phyloP scores from a whole-genome alignment of 1,140 invertebrate species.

The Trichonephila inaurata region DNA sequence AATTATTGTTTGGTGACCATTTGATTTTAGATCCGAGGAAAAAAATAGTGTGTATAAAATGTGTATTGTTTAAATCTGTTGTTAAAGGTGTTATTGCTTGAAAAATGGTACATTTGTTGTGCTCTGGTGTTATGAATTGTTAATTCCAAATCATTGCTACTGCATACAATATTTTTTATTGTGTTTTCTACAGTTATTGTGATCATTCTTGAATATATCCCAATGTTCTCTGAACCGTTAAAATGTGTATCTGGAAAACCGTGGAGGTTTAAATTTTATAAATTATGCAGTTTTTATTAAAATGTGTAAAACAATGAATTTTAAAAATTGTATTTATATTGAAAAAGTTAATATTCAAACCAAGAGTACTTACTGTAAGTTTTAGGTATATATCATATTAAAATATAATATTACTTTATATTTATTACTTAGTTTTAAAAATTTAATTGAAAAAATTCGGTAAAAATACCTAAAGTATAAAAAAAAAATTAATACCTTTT shows the following conservation, averaged over 20 bases:
- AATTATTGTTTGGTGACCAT: neutral
- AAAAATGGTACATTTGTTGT: constrained; percentile 35
- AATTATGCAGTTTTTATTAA: neutral
- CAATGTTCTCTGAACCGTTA: neutral
- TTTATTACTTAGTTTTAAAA: no score
- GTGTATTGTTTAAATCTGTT: constrained; percentile 15
- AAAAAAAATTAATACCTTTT: no score
- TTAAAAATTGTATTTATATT: no score
- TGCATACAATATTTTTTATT: constrained; percentile 19
- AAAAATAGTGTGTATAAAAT: constrained; percentile 31
- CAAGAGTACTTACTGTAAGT: no score
- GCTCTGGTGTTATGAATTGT: constrained; percentile 43
- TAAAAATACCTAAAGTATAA: no score
- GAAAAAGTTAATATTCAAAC: no score
- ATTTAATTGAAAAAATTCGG: no score
- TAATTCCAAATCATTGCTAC: constrained; percentile 42
- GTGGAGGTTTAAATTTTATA: no score
- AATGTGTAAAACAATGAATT: neutral
- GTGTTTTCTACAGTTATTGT: constrained; percentile 27
- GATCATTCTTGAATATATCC: constrained; percentile 8
- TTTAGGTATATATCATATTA: no score
- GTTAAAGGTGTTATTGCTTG: constrained; percentile 14
- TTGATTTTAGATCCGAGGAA: neutral
- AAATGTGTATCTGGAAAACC: constrained; percentile 46
- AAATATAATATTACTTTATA: no score